phyloP scores from a whole-genome alignment of 2,888 invertebrate genomes.

The Ectemnius continuus region DNA sequence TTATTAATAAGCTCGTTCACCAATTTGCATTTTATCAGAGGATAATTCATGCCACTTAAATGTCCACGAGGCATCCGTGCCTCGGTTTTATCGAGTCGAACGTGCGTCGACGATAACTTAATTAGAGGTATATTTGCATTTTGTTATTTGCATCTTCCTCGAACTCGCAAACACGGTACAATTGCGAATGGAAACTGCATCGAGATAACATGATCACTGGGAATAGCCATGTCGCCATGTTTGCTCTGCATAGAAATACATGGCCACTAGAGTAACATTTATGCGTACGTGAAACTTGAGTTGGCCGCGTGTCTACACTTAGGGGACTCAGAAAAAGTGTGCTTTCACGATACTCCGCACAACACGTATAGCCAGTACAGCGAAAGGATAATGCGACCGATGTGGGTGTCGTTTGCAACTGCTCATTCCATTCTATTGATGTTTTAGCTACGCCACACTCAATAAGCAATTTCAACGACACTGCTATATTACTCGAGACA shows the following conservation, averaged over 20 bases:
- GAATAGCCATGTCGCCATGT: background rate
- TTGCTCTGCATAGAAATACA: background rate
- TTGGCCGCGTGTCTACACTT: background rate
- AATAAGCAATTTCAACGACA: too few relatives aligned
- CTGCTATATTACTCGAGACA: too few relatives aligned
- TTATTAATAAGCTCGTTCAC: background rate
- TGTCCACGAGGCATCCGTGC: background rate
- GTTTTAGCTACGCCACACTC: too few relatives aligned
- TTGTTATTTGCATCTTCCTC: background rate
- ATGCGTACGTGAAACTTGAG: slow-evolving; percentile 2
- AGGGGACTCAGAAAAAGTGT: background rate
- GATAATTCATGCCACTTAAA: slow-evolving; percentile 1
- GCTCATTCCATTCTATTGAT: too few relatives aligned
- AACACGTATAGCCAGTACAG: slow-evolving; percentile 4
- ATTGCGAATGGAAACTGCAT: background rate
- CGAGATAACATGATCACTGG: background rate
- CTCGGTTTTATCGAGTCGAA: background rate
- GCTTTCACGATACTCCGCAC: slow-evolving; percentile 12
- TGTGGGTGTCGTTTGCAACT: background rate
- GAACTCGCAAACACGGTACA: too few relatives aligned
- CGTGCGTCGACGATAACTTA: background rate
- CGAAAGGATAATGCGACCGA: background rate
- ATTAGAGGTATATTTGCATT: slow-evolving; percentile 1
- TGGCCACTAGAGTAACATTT: background rate
- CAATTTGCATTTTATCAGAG: slow-evolving; percentile 2